Conservation (phyloP, 2,888 invertebrate species). For the Epinotia bilunana region DNA sequence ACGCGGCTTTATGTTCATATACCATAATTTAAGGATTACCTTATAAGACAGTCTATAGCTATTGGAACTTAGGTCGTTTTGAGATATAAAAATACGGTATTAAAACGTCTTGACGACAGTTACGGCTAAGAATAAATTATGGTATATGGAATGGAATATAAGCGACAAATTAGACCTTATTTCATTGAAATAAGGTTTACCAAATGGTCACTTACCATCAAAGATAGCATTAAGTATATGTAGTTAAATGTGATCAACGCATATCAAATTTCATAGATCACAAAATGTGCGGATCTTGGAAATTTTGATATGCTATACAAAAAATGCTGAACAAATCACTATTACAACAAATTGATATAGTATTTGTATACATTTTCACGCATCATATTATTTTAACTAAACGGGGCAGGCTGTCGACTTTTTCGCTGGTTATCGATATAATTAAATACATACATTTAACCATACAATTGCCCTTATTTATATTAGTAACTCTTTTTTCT, state of each 20-base stretch:
- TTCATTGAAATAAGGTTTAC: constrained; percentile 18
- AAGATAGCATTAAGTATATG: background rate
- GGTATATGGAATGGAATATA: constrained; percentile 8
- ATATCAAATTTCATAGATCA: background rate
- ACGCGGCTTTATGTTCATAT: background rate
- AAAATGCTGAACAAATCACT: background rate
- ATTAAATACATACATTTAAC: too few species aligned
- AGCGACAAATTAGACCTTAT: constrained; percentile 1
- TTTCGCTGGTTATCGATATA: too few species aligned
- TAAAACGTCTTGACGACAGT: background rate
- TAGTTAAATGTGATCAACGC: background rate
- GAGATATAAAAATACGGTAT: background rate
- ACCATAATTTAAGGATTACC: constrained; percentile 4
- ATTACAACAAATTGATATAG: background rate
- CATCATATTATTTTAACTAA: too few species aligned
- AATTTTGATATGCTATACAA: background rate
- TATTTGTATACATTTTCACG: background rate
- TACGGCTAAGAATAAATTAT: background rate
- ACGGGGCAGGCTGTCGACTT: too few species aligned
- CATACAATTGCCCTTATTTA: too few species aligned
- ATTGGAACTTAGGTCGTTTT: background rate
- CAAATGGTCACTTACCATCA: background rate
- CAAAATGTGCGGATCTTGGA: background rate
- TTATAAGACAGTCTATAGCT: background rate
- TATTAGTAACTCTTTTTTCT: too few species aligned